Percentiles rank a stretch among this genome's conserved stretches.
Conservation (phyloP, 2,113 vertebrate species). For the Bombycilla garrulus region DNA sequence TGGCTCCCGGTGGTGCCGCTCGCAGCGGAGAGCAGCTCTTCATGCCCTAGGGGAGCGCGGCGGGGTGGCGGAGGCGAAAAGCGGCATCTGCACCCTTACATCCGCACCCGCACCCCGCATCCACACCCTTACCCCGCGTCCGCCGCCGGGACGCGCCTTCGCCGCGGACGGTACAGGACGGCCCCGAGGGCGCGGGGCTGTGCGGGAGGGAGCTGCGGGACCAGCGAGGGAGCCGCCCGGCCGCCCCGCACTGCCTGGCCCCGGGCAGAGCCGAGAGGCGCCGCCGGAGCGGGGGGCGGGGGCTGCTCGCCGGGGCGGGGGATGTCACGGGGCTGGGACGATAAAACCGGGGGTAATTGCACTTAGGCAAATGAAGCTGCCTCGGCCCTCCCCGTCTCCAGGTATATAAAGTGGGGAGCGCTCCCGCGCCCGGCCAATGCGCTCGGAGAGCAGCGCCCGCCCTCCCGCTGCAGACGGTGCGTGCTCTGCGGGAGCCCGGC, state of each 20-base stretch:
- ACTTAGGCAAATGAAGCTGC: conserved; percentile 60
- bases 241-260: not conserved
- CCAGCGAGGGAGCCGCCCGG: too few relatives aligned
- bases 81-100: too few relatives aligned
- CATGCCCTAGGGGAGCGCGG: too few relatives aligned
- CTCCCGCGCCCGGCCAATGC: conserved; percentile 1
- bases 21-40: not conserved
- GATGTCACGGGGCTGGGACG: conserved; percentile 37
- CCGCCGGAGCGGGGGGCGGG: not conserved
- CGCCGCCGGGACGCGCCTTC: not conserved
- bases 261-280: not conserved
- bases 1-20: not conserved
- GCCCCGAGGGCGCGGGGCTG: not conserved
- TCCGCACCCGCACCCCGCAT: not conserved
- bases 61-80: not conserved
- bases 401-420: conserved; percentile 73
- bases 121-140: not conserved
- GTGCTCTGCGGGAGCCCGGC: not conserved
- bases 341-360: conserved; percentile 67
- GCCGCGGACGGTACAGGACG: not conserved
- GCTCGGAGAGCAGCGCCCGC: not conserved
- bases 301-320: conserved; percentile 29
- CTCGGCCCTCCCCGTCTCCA: conserved; percentile 47
- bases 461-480: conserved; percentile 6
- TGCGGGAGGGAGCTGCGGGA: too few relatives aligned